Percentiles rank a stretch among this genome's conserved stretches.
phyloP scores from a whole-genome alignment of 2,797 vertebrate species.

The Etheostoma perlongum region DNA sequence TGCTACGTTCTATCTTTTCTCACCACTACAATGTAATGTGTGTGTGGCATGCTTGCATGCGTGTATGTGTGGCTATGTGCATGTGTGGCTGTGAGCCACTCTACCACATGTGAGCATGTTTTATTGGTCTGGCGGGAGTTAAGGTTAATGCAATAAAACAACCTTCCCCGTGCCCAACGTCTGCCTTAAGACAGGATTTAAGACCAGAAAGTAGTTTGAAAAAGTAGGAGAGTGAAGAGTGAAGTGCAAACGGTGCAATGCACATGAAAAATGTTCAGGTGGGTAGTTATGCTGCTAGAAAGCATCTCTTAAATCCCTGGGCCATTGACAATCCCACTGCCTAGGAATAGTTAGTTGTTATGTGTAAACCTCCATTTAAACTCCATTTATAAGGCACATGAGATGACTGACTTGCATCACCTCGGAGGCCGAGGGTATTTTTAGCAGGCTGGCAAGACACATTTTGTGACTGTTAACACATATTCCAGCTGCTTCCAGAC shows the following conservation, averaged over 20 bases:
- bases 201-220: slow-evolving; percentile 44
- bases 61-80: slow-evolving; percentile 43
- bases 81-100: slow-evolving; percentile 59
- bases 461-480: slow-evolving; percentile 67
- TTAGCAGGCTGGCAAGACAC: slow-evolving; percentile 54
- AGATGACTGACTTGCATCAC: slow-evolving; percentile 50
- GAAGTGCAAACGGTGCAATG: slow-evolving; percentile 37
- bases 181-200: slow-evolving; percentile 66
- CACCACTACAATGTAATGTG: slow-evolving; percentile 28
- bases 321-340: slow-evolving; percentile 16
- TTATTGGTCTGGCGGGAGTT: slow-evolving; percentile 75
- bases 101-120: slow-evolving; percentile 77
- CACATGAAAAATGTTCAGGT: slow-evolving; percentile 41
- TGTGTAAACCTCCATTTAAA: slow-evolving; percentile 57
- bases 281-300: slow-evolving; percentile 27
- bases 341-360: slow-evolving; percentile 35
- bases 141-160: slow-evolving; percentile 83
- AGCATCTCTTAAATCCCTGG: slow-evolving; percentile 23
- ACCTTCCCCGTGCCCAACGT: slow-evolving; percentile 68
- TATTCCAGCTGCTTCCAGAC: slow-evolving; percentile 71
- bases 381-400: slow-evolving; percentile 47
- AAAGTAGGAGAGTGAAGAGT: slow-evolving; percentile 29
- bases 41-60: slow-evolving; percentile 44
- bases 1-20: slow-evolving; percentile 59
- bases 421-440: slow-evolving; percentile 56